Conservation (phyloP, 2,888 invertebrate genomes). For the Drosophila paranaensis region DNA sequence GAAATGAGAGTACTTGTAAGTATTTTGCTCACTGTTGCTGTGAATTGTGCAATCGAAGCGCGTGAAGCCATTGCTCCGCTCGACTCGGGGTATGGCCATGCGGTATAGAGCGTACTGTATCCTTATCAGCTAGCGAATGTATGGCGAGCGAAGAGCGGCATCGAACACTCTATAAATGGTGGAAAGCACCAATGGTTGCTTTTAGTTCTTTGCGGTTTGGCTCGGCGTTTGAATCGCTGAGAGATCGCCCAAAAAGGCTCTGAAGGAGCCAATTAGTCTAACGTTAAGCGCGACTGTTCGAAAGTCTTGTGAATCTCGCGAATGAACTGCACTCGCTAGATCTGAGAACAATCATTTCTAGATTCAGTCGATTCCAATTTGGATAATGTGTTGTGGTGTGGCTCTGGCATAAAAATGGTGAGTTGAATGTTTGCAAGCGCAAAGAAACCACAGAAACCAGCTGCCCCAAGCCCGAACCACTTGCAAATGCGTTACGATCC, state of each 20-base stretch:
- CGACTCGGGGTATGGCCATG: constrained; percentile 1
- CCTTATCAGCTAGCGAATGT: constrained; percentile 64
- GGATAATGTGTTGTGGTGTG: constrained; percentile 66
- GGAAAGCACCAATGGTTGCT: constrained; percentile 57
- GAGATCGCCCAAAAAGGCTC: constrained; percentile 19
- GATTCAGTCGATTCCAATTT: constrained; percentile 12
- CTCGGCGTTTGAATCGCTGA: constrained; percentile 57
- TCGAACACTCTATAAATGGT: constrained; percentile 64
- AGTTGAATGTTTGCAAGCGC: constrained; percentile 35
- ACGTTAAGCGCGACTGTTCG: neutral
- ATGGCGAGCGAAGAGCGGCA: constrained; percentile 31
- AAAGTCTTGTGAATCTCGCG: constrained; percentile 12
- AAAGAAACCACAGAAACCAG: constrained; percentile 13
- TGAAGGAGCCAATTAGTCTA: constrained; percentile 2
- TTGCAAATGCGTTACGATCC: constrained; percentile 57
- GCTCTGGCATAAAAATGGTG: constrained; percentile 67
- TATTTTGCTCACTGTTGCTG: constrained; percentile 7
- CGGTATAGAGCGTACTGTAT: constrained; percentile 37
- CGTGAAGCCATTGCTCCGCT: neutral
- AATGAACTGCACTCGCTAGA: constrained; percentile 2
- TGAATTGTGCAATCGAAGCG: constrained; percentile 54
- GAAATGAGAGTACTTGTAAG: constrained; percentile 18
- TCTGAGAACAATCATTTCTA: neutral
- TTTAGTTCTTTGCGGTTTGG: constrained; percentile 71
- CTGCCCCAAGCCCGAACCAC: constrained; percentile 50